These are phyloP conservation scores for Rhabdophis nuchalis DNA, from an alignment of 2,797 vertebrate genomes.

Conservation along the genomic window DNA sequence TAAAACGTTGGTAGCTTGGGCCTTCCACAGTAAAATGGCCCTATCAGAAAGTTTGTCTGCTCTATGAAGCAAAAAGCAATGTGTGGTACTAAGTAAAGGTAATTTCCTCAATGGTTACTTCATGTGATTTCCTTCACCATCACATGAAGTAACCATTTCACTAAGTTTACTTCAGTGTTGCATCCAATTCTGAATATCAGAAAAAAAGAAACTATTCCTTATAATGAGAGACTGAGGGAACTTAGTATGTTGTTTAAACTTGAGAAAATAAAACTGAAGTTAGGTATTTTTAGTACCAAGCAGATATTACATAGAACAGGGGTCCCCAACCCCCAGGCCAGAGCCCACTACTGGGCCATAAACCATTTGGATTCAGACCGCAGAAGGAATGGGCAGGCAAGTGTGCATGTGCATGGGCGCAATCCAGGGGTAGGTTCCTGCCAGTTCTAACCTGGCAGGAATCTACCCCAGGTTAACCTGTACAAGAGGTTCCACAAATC, in stretches of 20 bases:
- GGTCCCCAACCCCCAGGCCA: background rate
- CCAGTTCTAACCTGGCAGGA: too few relatives aligned
- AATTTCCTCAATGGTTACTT: background rate
- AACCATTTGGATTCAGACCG: too few relatives aligned
- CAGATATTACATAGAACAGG: background rate
- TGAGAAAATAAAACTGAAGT: background rate
- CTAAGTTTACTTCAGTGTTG: background rate
- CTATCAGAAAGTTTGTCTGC: background rate
- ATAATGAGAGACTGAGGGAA: background rate
- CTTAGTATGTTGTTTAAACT: background rate
- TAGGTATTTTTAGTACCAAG: background rate
- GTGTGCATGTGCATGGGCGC: too few relatives aligned
- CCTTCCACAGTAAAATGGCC: background rate
- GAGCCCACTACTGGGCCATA: background rate
- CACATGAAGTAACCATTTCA: background rate
- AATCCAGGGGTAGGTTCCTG: too few relatives aligned
- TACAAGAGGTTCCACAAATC: too few relatives aligned
- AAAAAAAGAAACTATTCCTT: background rate
- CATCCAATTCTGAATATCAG: background rate
- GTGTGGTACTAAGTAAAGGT: background rate
- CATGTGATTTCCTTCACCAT: too few relatives aligned
- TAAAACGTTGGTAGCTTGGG: background rate
- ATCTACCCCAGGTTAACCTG: too few relatives aligned
- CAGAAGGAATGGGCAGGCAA: too few relatives aligned
- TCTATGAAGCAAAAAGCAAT: background rate